Percentiles rank a stretch among this genome's conserved stretches.
phyloP scores from a whole-genome alignment of 2,797 vertebrate genomes.

The Acrocephalus scirpaceus region DNA sequence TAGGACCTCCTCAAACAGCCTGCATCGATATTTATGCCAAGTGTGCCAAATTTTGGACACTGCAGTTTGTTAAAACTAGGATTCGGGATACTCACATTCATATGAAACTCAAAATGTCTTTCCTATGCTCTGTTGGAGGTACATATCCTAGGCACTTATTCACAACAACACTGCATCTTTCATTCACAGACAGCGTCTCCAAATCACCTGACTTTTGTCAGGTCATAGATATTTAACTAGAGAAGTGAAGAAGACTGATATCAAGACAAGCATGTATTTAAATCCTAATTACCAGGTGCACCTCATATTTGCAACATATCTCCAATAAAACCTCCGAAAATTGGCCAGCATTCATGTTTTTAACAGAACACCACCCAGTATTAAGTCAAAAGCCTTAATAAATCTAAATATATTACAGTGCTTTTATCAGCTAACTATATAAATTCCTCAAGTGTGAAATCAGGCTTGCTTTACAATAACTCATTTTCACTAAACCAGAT shows the following conservation, averaged over 20 bases:
- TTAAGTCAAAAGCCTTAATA: constrained; percentile 3
- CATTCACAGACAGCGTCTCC: background rate
- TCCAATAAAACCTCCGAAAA: background rate
- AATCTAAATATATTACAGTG: background rate
- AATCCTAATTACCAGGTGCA: background rate
- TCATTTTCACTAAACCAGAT: background rate
- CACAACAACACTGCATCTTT: background rate
- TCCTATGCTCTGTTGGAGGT: background rate
- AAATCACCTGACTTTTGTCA: background rate
- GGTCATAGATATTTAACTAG: background rate
- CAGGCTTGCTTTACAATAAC: background rate
- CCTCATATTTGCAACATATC: constrained; percentile 2
- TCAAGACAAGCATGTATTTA: background rate
- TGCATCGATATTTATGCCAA: background rate
- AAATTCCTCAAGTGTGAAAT: background rate
- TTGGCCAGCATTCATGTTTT: background rate
- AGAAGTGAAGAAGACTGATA: background rate
- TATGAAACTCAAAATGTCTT: background rate
- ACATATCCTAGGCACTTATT: background rate
- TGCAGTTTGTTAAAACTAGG: background rate
- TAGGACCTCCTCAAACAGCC: background rate
- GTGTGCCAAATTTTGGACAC: background rate
- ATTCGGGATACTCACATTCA: background rate
- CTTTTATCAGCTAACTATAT: background rate
- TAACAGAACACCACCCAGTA: background rate